These are phyloP conservation scores for Diarsia brunnea DNA, from an alignment of 2,888 invertebrate species.

Conservation along the genomic window DNA sequence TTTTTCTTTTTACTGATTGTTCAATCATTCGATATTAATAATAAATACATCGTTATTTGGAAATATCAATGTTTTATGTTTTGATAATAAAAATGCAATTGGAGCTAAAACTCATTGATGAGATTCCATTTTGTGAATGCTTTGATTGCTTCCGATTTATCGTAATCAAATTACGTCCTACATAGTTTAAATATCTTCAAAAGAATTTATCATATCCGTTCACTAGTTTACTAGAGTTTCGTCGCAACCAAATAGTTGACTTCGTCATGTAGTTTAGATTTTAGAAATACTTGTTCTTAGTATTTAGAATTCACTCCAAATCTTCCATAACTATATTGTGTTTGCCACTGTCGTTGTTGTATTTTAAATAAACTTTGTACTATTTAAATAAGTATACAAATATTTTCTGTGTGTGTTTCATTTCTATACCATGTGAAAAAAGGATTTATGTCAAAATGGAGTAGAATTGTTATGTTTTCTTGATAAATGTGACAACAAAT, in stretches of 20 bases:
- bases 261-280: constrained; percentile 11
- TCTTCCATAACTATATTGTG: constrained; percentile 30
- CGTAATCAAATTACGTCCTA: background rate
- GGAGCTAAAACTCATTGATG: background rate
- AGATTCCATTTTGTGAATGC: background rate
- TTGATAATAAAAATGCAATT: background rate
- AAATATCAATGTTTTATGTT: background rate
- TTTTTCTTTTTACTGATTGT: background rate
- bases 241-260: background rate
- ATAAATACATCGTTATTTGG: background rate
- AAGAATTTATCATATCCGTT: constrained; percentile 11
- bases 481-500: too few species aligned
- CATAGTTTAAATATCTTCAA: constrained; percentile 2
- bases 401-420: constrained; percentile 34
- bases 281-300: constrained; percentile 6
- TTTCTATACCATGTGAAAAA: background rate
- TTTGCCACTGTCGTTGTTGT: constrained; percentile 31
- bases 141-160: background rate
- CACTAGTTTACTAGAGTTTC: background rate
- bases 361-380: constrained; percentile 47
- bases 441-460: background rate
- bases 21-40: background rate
- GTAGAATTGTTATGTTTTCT: too few species aligned
- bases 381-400: constrained; percentile 39
- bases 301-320: constrained; percentile 37